Base-by-base conservation (phyloP, 2,888 invertebrate genomes). In the Rhimphoctona megacephalus region DNA sequence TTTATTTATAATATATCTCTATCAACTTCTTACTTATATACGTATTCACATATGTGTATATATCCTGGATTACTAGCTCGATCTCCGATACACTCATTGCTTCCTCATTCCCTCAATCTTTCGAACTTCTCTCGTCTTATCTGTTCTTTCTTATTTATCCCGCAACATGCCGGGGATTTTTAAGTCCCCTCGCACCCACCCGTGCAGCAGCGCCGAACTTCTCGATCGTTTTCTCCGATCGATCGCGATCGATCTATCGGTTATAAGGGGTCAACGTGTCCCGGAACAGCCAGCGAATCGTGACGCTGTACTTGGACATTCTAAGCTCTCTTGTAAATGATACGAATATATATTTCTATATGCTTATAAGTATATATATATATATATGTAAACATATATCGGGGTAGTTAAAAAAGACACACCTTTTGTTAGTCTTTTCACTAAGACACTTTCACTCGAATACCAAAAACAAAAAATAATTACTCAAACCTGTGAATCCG, bases 271-370 rank as follows among this genome's bases (percentile, higher is more conserved):
- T 85, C 84, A 85, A 81, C 76, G 83, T 84, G 84, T 85, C 84
- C 84, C 84, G 84, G 80, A 85, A 85, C 84, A 85, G 52, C 80
- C 81, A 85, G 54, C 84, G 84, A 85, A 85, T 85, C 84, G 84
- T 85, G 84, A 85, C 84, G 84, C 70, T 80, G 67, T 85, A 76
- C 76, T 85, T 76, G 80, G 64, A 80, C 76, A 76, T 81, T 85
- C 84, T 76, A 76, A 85, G 70, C 80, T 76, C 70, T 78, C 64
- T 70, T 43, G 36, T 22, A 49, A 39, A 74, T 30, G 39, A 36
- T 52, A 61, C 17, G 4, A 17, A 46, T 72, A 64, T 64, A 70
- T 54, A 70, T 76, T 61, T n/a, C 19, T 2, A 76, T 43, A 43
- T 61, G 8, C 17, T 39, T 39, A 39, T 57, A 2, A 8, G 7